Evolutionary conservation across 2,797 vertebrate species (phyloP).

Genomic region (Poecilia picta): DNA sequence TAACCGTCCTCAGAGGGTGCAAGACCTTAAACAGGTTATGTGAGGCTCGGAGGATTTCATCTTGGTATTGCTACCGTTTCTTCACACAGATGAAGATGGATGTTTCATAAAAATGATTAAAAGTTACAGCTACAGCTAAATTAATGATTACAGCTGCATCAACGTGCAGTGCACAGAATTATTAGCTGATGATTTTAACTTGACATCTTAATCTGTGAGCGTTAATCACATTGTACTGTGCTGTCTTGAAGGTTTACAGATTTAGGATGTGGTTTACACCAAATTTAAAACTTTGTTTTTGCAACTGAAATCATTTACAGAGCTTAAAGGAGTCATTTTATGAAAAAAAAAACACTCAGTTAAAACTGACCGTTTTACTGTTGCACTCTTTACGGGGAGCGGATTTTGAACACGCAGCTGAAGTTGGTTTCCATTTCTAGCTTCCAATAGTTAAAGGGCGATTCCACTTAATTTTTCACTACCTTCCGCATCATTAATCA

Average conservation of each 20-base stretch:
- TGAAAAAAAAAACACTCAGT: background rate
- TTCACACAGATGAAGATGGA: no score
- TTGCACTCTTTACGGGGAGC: background rate
- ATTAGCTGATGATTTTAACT: conserved; percentile 6
- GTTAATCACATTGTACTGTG: conserved; percentile 37
- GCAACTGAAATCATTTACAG: background rate
- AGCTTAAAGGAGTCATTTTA: background rate
- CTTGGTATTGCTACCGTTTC: background rate
- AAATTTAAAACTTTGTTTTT: background rate
- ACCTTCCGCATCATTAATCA: no score
- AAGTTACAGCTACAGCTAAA: no score
- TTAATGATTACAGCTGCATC: background rate
- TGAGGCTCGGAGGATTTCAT: background rate
- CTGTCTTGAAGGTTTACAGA: background rate
- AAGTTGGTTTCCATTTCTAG: no score
- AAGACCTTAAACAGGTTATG: conserved; percentile 16
- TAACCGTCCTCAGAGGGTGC: background rate
- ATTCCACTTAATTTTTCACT: no score
- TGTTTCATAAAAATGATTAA: background rate
- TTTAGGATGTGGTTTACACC: background rate
- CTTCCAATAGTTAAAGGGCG: no score
- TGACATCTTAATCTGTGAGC: conserved; percentile 13
- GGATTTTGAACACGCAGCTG: background rate
- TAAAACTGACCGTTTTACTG: background rate
- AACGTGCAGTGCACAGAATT: background rate